Evolutionary conservation across 1,140 invertebrate species (phyloP), one percentile per base, ranked within the genome.

Genomic region (Drosophila melanica): DNA sequence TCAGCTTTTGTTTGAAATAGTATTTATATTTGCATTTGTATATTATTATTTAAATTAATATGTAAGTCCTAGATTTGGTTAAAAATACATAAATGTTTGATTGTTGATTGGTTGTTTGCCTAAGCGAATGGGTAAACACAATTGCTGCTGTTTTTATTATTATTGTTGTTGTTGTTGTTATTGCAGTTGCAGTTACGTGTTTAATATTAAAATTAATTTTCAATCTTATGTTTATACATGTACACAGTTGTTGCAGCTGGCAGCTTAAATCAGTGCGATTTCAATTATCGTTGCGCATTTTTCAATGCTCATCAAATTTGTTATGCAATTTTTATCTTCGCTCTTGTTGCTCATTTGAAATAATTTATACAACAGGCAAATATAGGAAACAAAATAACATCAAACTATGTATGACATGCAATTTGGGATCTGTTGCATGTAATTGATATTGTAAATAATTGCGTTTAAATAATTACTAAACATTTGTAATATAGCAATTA

Each of bases 11-110:
- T 70, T 64, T 65, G 58, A 53, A 59, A 48, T 79, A 66, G 44
- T 45, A 55, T 51, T 50, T 63, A 45, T 45, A 55, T 51, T 81
- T 35, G 33, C 33, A 67, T 75, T 75, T 82, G 67, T 57, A 41
- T 48, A 27, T 60, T 47, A 41, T 64, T 54, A 27, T 57, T 35
- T 45, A 33, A 51, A 39, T 64, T 54, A 76, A 45, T 70, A 69
- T 87, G 79, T 86, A 87, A 86, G 82, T 79, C 87, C 82, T 86
- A 86, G 82, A 87, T 86, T 86, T 86, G 82, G 82, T 86, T 68
- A 87, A 62, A 86, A 86, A 89, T 86, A 89, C 82, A 60, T 79
- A 68, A 77, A 89, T 70, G 77, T 74, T 51, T 58, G 37, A 65
- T 75, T 63, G 41, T 55, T 79, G 58, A n/a, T 53, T 69, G 54